Evolutionary conservation across 2,113 vertebrate genomes (phyloP), one percentile per base, ranked within the genome.

Genomic region (Hirundichthys speculiger): DNA sequence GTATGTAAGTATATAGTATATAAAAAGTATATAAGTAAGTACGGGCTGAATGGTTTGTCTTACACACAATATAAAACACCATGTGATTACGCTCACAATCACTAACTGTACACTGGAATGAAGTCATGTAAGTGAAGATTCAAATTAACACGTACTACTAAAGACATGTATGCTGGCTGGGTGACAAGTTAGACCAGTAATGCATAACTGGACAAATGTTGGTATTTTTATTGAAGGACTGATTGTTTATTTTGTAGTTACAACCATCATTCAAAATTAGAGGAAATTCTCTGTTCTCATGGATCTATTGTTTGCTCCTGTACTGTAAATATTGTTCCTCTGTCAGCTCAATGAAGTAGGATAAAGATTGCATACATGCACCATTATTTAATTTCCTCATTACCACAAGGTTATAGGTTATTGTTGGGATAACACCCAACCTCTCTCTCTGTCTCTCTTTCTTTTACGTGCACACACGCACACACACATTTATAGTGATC

Each of bases 381-480:
- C 59, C 63, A 25, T 87, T 81, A 82, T 79, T 85, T 83, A 38
- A 82, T 83, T 82, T 85, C 76, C 76, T 2, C 80, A 69, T 69
- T 75, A 34, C 53, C 30, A 77, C 55, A 69, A 53, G 50, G 19
- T 62, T 56, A 65, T 58, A 73, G 21, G 47, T 38, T 48, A 61
- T 74, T 77, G 63, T 79, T 25, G 58, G 7, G 52, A 59, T 66
- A 54, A 13, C 60, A 64, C 6, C 3, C 25, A 27, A 10, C 30
- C 30, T 34, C 30, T 34, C 30, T 5, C 11, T 34, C 11, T 34
- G 2, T 34, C 30, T 34, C 30, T 7, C 30, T 34, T 10, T 7
- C 30, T 34, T 10, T 34, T 10, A 9, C 30, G 7, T 10, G 9
- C 21, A 54, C 55, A 42, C 30, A 41, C 10, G n/a, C 38, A 22